Base-by-base conservation (phyloP, 35 echinoderm and acorn worm species). In the Lytechinus variegatus region DNA sequence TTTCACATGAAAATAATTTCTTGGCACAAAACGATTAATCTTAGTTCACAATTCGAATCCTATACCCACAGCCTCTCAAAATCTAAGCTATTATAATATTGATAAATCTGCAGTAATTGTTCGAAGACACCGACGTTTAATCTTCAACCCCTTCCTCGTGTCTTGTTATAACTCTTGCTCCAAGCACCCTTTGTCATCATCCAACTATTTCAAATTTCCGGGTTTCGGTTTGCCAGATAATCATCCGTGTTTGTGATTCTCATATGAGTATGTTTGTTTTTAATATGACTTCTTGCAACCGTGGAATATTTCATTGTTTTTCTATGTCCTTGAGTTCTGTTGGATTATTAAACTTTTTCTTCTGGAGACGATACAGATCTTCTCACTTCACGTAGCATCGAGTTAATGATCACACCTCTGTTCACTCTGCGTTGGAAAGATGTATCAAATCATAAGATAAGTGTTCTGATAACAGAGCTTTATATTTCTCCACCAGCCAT, bases 221-320 rank as follows among this genome's bases (percentile, higher is more conserved):
- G 19, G 14, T 21, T 79, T 16, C 66, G 8, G 16, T 79, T 79
- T 79, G 66, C 66, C 19, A 79, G 24, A 4, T 24, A 79, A 79
- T n/a, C 66, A 6, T 79, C 21, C 6, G 19, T 79, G 66, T 79
- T 79, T n/a, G 66, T 79, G 66, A 79, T 79, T 79, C 16, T 79
- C n/a, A 16, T 79, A 24, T 79, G 66, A 79, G 66, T 79, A 79
- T 79, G 66, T 79, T 79, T 79, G 66, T 79, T 79, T 79, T 79
- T 79, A 79, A 79, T 79, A 79, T 79, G 66, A 24, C 66, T 79
- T 16, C 66, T 0, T 79, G 16, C n/a, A 79, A 79, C 66, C 6
- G 7, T 11, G 24, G 21, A n/a, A 24, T 79, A 16, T 79, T 71
- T 71, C 61, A 21, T 71, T 79, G n/a, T 79, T 79, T 79, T 4